Conservation (phyloP, 1,140 invertebrate genomes). For the Ostrea edulis region DNA sequence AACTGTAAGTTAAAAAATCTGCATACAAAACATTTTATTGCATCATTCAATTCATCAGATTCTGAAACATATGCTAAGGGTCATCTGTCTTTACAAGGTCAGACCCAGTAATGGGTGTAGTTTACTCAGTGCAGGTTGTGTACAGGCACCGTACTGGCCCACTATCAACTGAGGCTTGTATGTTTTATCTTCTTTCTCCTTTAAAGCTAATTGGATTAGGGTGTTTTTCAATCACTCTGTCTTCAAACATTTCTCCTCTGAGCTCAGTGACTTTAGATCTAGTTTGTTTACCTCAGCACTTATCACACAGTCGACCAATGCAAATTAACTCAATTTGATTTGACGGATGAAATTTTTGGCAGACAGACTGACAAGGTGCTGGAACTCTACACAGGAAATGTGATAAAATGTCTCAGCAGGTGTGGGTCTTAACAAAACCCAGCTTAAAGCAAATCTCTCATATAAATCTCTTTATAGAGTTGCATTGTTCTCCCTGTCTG, state of each 20-base stretch:
- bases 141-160: constrained; percentile 23
- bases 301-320: neutral
- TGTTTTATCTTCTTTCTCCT: constrained; percentile 12
- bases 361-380: constrained; percentile 13
- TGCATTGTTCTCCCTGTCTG: neutral
- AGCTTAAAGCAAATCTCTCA: neutral
- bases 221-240: constrained; percentile 9
- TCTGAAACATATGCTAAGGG: neutral
- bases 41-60: neutral
- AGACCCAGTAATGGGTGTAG: neutral
- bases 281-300: neutral
- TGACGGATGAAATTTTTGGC: constrained; percentile 18
- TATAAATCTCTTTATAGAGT: neutral
- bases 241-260: constrained; percentile 15
- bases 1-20: constrained; percentile 73
- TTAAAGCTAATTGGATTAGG: constrained; percentile 34
- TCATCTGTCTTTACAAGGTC: constrained; percentile 15
- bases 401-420: constrained; percentile 31
- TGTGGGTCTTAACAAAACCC: constrained; percentile 8
- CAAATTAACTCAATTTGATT: constrained; percentile 38
- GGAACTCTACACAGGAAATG: neutral
- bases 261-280: neutral
- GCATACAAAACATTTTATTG: constrained; percentile 12
- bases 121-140: neutral
- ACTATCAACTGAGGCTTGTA: constrained; percentile 5